phyloP scores from a whole-genome alignment of 2,113 vertebrate genomes.

The Mus spicilegus region DNA sequence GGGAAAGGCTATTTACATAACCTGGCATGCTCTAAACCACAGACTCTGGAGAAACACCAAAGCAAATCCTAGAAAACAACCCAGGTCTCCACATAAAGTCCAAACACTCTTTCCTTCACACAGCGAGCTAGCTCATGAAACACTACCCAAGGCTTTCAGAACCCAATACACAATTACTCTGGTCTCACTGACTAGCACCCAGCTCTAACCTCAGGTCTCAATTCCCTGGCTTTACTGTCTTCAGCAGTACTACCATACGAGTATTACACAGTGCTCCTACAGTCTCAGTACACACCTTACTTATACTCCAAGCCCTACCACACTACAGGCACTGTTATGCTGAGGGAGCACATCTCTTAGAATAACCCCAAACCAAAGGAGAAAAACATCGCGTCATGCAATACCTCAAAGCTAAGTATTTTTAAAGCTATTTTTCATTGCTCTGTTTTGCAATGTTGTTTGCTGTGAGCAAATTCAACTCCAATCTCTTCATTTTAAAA shows the following conservation, averaged over 20 bases:
- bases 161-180: background rate
- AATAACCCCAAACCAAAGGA: conserved; percentile 45
- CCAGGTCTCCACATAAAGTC: background rate
- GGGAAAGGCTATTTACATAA: background rate
- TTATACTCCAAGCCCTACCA: background rate
- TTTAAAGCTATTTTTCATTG: background rate
- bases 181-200: background rate
- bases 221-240: background rate
- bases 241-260: background rate
- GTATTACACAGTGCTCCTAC: background rate
- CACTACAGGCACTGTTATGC: background rate
- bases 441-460: conserved; percentile 66
- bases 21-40: too few relatives aligned
- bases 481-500: conserved; percentile 64
- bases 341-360: background rate
- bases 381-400: conserved; percentile 55
- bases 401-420: conserved; percentile 78
- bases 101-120: background rate
- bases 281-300: background rate
- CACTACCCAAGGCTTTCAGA: background rate
- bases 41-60: background rate
- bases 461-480: conserved; percentile 77
- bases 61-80: background rate
- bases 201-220: background rate
- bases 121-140: background rate